A percentile compares a stretch with the other conserved stretches of the same genome.
These are phyloP conservation scores for Blera fallax DNA, from an alignment of 2,888 invertebrate genomes.

Conservation along the genomic window DNA sequence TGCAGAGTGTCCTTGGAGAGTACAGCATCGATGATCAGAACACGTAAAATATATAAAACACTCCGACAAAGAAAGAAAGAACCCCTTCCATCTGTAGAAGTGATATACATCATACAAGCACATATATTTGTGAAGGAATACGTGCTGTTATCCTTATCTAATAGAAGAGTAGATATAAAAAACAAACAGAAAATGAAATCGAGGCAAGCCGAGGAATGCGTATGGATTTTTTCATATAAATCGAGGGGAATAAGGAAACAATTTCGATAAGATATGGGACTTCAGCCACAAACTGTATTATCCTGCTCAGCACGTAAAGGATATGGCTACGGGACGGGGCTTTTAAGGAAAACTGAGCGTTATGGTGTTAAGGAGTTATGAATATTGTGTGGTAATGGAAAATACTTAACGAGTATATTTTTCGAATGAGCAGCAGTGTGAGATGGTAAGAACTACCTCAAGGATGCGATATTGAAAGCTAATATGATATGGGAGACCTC, in stretches of 20 bases:
- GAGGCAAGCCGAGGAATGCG: conserved; percentile 25
- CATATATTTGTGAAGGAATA: conserved; percentile 33
- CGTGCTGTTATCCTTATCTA: conserved; percentile 44
- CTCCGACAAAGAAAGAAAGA: conserved; percentile 1
- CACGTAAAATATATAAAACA: conserved; percentile 56
- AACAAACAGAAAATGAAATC: conserved; percentile 29
- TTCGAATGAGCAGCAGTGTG: neutral
- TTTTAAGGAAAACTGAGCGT: conserved; percentile 25
- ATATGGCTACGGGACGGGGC: neutral
- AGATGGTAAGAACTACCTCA: neutral
- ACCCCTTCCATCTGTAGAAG: neutral
- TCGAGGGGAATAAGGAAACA: conserved; percentile 45
- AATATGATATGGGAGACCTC: no score
- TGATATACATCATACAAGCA: conserved; percentile 28
- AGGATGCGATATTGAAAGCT: neutral
- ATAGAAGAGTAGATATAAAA: conserved; percentile 10
- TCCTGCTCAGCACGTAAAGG: conserved; percentile 35
- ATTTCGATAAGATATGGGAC: conserved; percentile 55
- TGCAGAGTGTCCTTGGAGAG: conserved; percentile 1
- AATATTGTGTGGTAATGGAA: conserved; percentile 17
- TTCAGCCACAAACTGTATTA: conserved; percentile 36
- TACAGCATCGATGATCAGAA: conserved; percentile 26
- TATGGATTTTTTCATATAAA: conserved; percentile 46
- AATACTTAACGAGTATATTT: neutral
- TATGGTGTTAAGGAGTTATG: neutral